A percentile compares a stretch with the other conserved stretches of the same genome.
Evolutionary conservation across 2,797 vertebrate species (phyloP).

Genomic region (Brachyalestes nurse): DNA sequence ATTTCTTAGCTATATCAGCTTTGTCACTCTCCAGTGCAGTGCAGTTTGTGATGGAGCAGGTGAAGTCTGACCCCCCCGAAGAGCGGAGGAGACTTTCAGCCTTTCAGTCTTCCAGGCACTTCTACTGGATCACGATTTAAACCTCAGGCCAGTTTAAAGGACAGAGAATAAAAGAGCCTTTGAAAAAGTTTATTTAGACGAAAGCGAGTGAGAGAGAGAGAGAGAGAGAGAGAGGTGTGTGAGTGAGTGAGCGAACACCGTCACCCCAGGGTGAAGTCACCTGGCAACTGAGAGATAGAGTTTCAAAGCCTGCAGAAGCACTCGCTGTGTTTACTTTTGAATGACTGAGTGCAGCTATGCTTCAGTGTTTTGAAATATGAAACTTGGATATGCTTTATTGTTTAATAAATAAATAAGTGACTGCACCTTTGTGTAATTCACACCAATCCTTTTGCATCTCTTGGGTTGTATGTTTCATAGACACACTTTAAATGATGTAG

Average conservation of each 20-base stretch:
- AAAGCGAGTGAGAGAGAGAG: slow-evolving; percentile 37
- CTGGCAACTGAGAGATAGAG: slow-evolving; percentile 78
- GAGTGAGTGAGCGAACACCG: slow-evolving; percentile 33
- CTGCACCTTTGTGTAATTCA: too few relatives aligned
- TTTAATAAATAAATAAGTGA: accelerated
- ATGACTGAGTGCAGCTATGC: background rate
- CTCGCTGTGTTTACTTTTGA: slow-evolving; percentile 23
- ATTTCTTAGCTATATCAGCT: too few relatives aligned
- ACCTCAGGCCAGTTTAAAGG: slow-evolving; percentile 32
- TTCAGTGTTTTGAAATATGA: background rate
- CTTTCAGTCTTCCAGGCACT: background rate
- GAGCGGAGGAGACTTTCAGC: background rate
- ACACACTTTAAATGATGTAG: too few relatives aligned
- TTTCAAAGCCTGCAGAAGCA: slow-evolving; percentile 60
- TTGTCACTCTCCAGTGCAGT: too few relatives aligned
- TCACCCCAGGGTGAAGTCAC: slow-evolving; percentile 68
- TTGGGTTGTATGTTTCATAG: too few relatives aligned
- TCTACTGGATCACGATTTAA: background rate
- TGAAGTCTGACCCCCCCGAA: background rate
- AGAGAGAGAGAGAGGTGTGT: slow-evolving; percentile 29
- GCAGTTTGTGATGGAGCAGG: background rate
- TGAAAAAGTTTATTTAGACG: slow-evolving; percentile 38
- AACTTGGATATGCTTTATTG: background rate
- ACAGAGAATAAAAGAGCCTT: slow-evolving; percentile 35
- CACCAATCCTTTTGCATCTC: too few relatives aligned